These are phyloP conservation scores for Sitophilus oryzae DNA, from an alignment of 1,140 invertebrate species.

Conservation along the genomic window DNA sequence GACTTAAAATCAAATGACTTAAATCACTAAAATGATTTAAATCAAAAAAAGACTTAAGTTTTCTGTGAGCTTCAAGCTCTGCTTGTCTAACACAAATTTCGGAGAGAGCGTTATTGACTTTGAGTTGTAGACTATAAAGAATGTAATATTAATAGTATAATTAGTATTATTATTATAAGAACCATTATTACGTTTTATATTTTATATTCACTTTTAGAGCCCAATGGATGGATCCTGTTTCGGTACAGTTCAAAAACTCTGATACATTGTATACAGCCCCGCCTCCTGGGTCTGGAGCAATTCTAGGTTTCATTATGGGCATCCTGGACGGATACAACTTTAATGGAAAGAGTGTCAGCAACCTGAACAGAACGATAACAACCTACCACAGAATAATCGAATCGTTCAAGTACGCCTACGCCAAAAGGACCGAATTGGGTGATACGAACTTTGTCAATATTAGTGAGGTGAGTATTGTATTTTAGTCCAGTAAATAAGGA, in stretches of 20 bases:
- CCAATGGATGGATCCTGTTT: constrained; percentile 59
- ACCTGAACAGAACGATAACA: constrained; percentile 51
- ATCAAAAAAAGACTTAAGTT: too few relatives aligned
- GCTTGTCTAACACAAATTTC: too few relatives aligned
- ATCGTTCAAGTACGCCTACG: constrained; percentile 89
- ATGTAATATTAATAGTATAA: too few relatives aligned
- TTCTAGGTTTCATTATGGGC: constrained; percentile 76
- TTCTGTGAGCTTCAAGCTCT: too few relatives aligned
- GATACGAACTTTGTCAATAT: constrained; percentile 72
- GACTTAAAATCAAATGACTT: too few relatives aligned
- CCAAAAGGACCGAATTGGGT: constrained; percentile 74
- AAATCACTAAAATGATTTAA: too few relatives aligned
- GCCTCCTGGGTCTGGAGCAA: constrained; percentile 72
- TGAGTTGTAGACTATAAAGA: too few relatives aligned
- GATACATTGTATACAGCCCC: constrained; percentile 64
- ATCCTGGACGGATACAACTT: constrained; percentile 72
- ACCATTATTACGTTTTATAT: too few relatives aligned
- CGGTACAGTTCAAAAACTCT: constrained; percentile 51
- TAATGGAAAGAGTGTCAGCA: constrained; percentile 49
- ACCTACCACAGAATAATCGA: constrained; percentile 86
- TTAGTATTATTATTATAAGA: too few relatives aligned
- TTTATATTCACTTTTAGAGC: too few relatives aligned
- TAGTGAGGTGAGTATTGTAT: constrained; percentile 46
- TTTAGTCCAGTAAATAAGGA: neutral
- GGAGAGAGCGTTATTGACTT: too few relatives aligned